phyloP scores from a whole-genome alignment of 2,888 invertebrate genomes.

The Epirrhoe alternata region DNA sequence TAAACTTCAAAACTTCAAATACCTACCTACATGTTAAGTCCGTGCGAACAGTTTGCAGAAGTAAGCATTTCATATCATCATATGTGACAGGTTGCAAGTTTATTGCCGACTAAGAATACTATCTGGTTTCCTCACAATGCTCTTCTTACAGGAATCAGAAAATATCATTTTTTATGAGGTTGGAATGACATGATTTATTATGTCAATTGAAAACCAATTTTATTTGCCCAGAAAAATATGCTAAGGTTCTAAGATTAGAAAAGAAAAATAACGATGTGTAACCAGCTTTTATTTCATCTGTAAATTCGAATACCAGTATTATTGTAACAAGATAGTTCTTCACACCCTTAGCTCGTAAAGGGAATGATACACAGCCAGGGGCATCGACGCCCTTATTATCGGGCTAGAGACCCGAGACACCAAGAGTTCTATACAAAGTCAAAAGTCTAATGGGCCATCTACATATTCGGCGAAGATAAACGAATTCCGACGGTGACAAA shows the following conservation, averaged over 20 bases:
- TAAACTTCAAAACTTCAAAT: too few relatives aligned
- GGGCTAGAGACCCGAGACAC: neutral
- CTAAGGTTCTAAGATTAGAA: neutral
- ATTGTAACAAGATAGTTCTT: constrained; percentile 62
- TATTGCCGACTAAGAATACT: too few relatives aligned
- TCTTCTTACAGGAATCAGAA: too few relatives aligned
- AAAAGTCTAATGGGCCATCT: too few relatives aligned
- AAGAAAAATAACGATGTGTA: constrained; percentile 4
- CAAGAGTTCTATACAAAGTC: neutral
- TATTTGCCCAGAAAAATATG: neutral
- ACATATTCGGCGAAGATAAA: too few relatives aligned
- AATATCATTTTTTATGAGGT: neutral
- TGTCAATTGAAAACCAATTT: neutral
- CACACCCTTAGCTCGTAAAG: constrained; percentile 63
- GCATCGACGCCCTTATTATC: constrained; percentile 57
- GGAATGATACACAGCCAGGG: constrained; percentile 58
- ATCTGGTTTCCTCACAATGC: too few relatives aligned
- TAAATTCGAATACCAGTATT: constrained; percentile 25
- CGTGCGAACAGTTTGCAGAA: too few relatives aligned
- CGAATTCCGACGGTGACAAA: too few relatives aligned
- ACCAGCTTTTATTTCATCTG: constrained; percentile 6
- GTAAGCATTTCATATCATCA: too few relatives aligned
- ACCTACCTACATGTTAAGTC: too few relatives aligned
- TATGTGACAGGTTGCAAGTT: too few relatives aligned
- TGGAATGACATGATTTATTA: neutral